A percentile compares a stretch with the other conserved stretches of the same genome.
Conservation (phyloP, 2,113 vertebrate genomes). For the Gopherus flavomarginatus region DNA sequence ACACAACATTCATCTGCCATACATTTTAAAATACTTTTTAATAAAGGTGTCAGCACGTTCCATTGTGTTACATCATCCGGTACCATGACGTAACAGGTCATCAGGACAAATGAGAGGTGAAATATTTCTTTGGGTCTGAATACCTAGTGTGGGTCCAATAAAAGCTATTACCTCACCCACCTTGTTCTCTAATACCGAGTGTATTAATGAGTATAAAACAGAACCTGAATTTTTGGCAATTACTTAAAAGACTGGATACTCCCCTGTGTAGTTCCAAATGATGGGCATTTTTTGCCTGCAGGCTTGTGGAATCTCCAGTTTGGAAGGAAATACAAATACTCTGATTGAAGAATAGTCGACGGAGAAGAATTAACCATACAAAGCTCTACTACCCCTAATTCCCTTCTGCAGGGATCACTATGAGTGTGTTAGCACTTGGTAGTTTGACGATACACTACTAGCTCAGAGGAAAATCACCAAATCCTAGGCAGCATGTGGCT, state of each 20-base stretch:
- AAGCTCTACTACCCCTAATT: neutral
- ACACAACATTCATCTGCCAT: neutral
- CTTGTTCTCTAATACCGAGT: rapidly evolving
- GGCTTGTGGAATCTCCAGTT: neutral
- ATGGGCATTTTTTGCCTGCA: neutral
- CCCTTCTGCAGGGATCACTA: too few relatives aligned
- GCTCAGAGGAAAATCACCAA: neutral
- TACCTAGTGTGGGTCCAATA: neutral
- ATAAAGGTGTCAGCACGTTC: neutral
- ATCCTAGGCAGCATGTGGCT: neutral
- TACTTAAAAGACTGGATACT: neutral
- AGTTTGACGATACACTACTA: neutral
- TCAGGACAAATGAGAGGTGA: neutral
- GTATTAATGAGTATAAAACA: neutral
- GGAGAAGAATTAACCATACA: neutral
- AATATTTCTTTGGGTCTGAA: neutral
- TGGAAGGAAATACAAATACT: neutral
- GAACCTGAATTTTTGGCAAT: neutral
- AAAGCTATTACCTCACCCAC: neutral
- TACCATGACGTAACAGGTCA: neutral
- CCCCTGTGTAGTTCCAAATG: neutral
- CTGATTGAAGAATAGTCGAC: neutral
- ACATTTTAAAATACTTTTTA: neutral
- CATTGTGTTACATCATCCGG: neutral
- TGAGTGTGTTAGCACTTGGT: neutral